These are phyloP conservation scores for Notolepis coatsorum DNA, from an alignment of 2,797 vertebrate genomes.

Conservation along the genomic window DNA sequence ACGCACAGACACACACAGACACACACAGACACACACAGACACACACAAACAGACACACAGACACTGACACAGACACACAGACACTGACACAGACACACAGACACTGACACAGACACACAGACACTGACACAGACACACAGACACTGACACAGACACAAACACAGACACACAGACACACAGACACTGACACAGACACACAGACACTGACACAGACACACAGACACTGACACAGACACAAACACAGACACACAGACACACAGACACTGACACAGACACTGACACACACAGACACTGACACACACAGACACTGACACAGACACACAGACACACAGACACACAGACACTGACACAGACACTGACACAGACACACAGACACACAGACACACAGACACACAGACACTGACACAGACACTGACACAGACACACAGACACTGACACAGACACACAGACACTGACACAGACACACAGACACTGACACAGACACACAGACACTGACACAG, in stretches of 20 bases:
- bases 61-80: constrained; percentile 73
- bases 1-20: neutral
- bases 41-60: neutral
- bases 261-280: constrained; percentile 6
- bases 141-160: neutral
- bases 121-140: constrained; percentile 28
- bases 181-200: neutral
- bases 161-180: neutral
- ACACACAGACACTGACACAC: neutral
- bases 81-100: constrained; percentile 24
- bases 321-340: constrained; percentile 69
- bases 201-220: constrained; percentile 4
- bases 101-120: constrained; percentile 37
- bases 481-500: neutral
- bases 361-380: constrained; percentile 37
- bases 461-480: constrained; percentile 4
- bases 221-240: neutral
- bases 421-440: neutral
- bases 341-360: constrained; percentile 23
- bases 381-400: constrained; percentile 26
- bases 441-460: neutral
- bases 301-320: neutral
- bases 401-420: neutral
- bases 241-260: neutral
- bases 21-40: neutral